Percentiles rank a stretch among this genome's conserved stretches.
Evolutionary conservation across 2,113 vertebrate genomes (phyloP).

Genomic region (Amazona guildingii): DNA sequence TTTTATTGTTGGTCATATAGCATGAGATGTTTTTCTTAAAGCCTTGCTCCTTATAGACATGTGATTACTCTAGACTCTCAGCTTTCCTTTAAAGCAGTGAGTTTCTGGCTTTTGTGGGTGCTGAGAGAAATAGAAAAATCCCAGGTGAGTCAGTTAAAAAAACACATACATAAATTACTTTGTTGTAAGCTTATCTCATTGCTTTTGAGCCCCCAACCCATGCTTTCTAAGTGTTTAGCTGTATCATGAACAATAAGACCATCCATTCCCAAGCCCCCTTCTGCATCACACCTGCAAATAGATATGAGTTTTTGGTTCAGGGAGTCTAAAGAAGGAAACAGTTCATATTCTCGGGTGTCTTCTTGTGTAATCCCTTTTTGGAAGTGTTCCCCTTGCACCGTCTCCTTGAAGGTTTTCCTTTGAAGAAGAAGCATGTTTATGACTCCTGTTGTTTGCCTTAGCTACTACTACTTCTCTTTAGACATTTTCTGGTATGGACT

Average conservation of each 20-base stretch:
- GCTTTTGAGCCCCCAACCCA: neutral
- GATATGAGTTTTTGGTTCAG: neutral
- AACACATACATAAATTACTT: neutral
- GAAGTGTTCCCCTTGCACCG: neutral
- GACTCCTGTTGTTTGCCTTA: neutral
- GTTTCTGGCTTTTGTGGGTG: neutral
- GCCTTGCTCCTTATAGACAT: neutral
- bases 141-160: neutral
- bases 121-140: neutral
- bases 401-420: neutral
- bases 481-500: neutral
- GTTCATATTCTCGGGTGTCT: neutral
- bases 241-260: neutral
- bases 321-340: neutral
- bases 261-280: neutral
- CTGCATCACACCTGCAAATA: neutral
- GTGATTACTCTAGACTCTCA: neutral
- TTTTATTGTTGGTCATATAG: neutral
- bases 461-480: neutral
- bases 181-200: neutral
- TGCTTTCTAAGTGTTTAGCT: neutral
- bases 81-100: neutral
- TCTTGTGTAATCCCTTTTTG: neutral
- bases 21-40: neutral
- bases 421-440: neutral